Percentiles rank a stretch among this genome's conserved stretches.
Evolutionary conservation across 2,797 vertebrate species (phyloP).

Genomic region (Falco rusticolus): DNA sequence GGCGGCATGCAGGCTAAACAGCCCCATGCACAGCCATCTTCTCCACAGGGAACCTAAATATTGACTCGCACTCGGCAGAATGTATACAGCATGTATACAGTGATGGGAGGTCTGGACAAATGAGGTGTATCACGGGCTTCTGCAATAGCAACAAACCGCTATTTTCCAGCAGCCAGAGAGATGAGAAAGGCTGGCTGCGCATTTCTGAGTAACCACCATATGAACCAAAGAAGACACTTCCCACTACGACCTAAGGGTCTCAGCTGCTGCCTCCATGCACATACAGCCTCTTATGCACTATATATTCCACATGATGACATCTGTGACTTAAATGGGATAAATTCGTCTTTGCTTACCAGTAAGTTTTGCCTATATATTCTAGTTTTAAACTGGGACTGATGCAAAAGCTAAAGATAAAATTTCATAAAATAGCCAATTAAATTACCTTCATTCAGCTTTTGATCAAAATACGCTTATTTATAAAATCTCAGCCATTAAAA

Average conservation of each 20-base stretch:
- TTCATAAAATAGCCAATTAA: neutral
- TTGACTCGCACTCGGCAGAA: neutral
- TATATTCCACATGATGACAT: neutral
- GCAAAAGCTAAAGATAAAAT: neutral
- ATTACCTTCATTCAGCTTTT: neutral
- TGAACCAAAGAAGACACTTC: slow-evolving; percentile 16
- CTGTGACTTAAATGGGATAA: neutral
- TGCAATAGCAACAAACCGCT: slow-evolving; percentile 20
- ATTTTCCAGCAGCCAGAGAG: slow-evolving; percentile 21
- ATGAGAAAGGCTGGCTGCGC: slow-evolving; percentile 13
- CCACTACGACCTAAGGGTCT: neutral
- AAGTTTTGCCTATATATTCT: neutral
- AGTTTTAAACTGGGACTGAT: neutral
- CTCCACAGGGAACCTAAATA: slow-evolving; percentile 7
- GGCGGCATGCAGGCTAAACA: neutral
- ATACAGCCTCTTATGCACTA: neutral
- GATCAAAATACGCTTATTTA: neutral
- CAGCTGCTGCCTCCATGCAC: neutral
- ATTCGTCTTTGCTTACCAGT: neutral
- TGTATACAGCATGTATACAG: neutral
- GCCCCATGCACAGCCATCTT: neutral
- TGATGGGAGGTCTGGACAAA: slow-evolving; percentile 28
- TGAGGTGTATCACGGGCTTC: slow-evolving; percentile 17
- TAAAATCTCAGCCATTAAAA: neutral
- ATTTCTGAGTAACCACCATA: slow-evolving; percentile 12